Conservation (phyloP, 30 jellyfish, hydroid and myxozoan species). For the Hydractinia symbiolongicarpus region DNA sequence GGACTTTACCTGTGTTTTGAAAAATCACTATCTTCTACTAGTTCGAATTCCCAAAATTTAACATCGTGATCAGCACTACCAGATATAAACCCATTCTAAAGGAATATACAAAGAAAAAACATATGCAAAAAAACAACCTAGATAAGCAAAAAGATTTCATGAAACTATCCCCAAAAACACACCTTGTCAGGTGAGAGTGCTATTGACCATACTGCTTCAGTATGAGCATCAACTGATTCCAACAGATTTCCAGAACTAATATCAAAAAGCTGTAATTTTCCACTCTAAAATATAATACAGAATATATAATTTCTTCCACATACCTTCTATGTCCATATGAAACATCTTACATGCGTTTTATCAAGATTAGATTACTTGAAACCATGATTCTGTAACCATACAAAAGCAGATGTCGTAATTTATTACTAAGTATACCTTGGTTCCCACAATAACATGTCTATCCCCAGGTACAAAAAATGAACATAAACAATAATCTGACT, state of each 20-base stretch:
- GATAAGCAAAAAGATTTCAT: not conserved
- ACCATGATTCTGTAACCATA: not conserved
- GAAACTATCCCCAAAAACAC: not conserved
- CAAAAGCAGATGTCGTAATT: not conserved
- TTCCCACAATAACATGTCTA: slow-evolving; percentile 91
- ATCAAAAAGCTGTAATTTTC: slow-evolving; percentile 75
- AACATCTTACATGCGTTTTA: no score
- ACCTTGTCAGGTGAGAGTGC: slow-evolving; percentile 88
- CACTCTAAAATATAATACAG: slow-evolving; percentile 43
- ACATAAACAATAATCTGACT: slow-evolving; percentile 70
- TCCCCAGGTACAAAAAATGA: slow-evolving; percentile 96
- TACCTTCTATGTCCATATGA: no score
- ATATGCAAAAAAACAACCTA: not conserved
- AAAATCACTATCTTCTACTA: slow-evolving; percentile 53
- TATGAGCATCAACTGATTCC: slow-evolving; percentile 83
- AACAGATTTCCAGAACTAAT: slow-evolving; percentile 78
- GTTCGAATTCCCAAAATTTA: slow-evolving; percentile 90
- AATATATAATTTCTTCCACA: no score
- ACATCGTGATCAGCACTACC: slow-evolving; percentile 95
- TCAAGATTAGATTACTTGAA: no score
- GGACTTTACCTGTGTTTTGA: slow-evolving; percentile 49
- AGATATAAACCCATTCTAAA: slow-evolving; percentile 77
- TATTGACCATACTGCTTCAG: slow-evolving; percentile 81
- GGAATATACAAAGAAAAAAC: not conserved
- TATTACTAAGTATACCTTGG: slow-evolving; percentile 42